phyloP scores from a whole-genome alignment of 2,113 vertebrate species.

The Telmatochromis bifrenatus region DNA sequence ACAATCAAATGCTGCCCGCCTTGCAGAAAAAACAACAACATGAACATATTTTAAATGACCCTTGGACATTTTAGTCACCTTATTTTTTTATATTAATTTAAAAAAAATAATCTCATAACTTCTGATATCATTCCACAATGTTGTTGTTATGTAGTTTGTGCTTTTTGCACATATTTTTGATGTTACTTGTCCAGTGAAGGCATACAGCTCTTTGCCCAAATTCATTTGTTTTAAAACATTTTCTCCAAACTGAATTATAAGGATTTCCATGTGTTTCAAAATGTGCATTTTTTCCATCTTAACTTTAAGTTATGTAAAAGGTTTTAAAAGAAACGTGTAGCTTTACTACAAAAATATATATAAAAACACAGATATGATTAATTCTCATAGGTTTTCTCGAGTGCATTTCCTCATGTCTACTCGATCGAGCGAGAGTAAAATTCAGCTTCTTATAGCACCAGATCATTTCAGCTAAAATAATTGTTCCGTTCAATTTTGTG shows the following conservation, averaged over 20 bases:
- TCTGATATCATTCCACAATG: neutral
- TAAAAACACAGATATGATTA: neutral
- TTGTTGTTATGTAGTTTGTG: neutral
- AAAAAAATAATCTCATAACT: accelerated
- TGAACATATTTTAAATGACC: neutral
- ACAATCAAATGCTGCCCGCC: neutral
- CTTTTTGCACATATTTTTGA: neutral
- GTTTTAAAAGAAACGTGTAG: neutral
- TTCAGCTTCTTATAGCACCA: neutral
- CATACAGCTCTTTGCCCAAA: accelerated
- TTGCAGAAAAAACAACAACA: neutral
- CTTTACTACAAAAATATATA: neutral
- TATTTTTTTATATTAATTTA: neutral
- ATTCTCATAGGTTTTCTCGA: neutral
- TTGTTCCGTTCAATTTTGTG: neutral
- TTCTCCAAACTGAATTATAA: neutral
- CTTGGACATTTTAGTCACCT: neutral
- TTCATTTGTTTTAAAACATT: neutral
- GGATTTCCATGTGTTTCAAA: neutral
- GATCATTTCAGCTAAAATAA: neutral
- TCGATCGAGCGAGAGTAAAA: neutral
- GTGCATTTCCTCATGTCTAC: neutral
- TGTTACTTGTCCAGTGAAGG: neutral
- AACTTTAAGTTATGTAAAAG: neutral
- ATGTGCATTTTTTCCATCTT: neutral